A percentile compares a stretch with the other conserved stretches of the same genome.
Conservation (phyloP, 2,888 invertebrate species). For the Idaea aversata region DNA sequence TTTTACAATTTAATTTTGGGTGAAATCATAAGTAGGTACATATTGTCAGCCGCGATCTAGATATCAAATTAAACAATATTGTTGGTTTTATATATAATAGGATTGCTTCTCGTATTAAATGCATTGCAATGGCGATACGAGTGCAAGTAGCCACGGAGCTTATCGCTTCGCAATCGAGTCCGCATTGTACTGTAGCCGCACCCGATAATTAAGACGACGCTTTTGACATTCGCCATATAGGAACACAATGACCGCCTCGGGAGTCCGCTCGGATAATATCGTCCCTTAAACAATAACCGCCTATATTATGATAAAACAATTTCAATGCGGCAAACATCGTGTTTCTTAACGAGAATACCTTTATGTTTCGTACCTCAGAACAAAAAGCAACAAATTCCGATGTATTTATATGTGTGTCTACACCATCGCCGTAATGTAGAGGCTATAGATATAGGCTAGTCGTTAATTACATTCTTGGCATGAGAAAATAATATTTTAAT, state of each 20-base stretch:
- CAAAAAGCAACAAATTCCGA: slow-evolving; percentile 46
- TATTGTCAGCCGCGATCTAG: background rate
- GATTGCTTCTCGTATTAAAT: slow-evolving; percentile 47
- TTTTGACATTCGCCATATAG: slow-evolving; percentile 81
- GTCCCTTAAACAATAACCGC: slow-evolving; percentile 75
- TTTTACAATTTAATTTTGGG: too few relatives aligned
- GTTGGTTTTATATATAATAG: background rate
- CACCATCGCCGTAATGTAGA: slow-evolving; percentile 17
- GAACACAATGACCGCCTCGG: slow-evolving; percentile 79
- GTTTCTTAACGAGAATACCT: slow-evolving; percentile 72
- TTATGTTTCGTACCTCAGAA: slow-evolving; percentile 42
- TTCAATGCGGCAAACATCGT: slow-evolving; percentile 72
- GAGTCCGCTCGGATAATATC: slow-evolving; percentile 72
- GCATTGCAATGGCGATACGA: slow-evolving; percentile 50
- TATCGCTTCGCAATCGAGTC: slow-evolving; percentile 77
- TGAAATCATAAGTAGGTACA: too few relatives aligned
- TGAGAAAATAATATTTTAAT: background rate
- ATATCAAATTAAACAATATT: background rate
- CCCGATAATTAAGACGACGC: slow-evolving; percentile 80
- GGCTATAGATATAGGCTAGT: slow-evolving; percentile 20
- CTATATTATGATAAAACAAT: slow-evolving; percentile 77
- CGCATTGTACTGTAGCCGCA: slow-evolving; percentile 72
- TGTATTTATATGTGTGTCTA: slow-evolving; percentile 33
- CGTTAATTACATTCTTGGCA: slow-evolving; percentile 18
- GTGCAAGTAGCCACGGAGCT: slow-evolving; percentile 60